These are phyloP conservation scores for Catharus minimus DNA, from an alignment of 2,113 vertebrate species.

Conservation along the genomic window DNA sequence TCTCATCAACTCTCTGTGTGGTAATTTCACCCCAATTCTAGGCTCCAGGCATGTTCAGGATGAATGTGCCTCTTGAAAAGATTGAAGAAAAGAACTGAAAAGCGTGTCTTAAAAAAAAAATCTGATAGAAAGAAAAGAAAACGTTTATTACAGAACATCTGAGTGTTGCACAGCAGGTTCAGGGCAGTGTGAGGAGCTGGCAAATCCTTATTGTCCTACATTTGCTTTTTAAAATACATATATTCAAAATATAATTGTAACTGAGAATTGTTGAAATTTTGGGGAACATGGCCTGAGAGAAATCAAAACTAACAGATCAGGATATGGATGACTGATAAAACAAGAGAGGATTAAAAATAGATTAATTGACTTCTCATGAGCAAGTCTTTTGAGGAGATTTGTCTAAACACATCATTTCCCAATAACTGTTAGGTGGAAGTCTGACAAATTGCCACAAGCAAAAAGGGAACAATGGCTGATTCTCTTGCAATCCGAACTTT, in stretches of 20 bases:
- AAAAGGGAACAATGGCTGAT: background rate
- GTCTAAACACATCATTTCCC: background rate
- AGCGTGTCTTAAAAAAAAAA: background rate
- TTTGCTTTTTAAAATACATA: background rate
- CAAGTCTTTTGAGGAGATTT: background rate
- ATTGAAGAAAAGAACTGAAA: background rate
- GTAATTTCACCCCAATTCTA: background rate
- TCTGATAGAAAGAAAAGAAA: background rate
- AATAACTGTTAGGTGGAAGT: background rate
- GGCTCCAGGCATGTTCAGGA: background rate
- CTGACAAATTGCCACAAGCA: constrained; percentile 2
- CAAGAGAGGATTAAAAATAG: background rate
- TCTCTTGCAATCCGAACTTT: background rate
- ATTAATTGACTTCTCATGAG: background rate
- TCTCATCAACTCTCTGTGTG: background rate
- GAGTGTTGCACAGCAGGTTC: background rate
- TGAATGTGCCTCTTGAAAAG: background rate
- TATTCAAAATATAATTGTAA: background rate
- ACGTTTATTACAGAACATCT: background rate
- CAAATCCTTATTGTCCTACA: background rate
- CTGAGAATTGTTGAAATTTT: background rate
- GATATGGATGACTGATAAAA: background rate
- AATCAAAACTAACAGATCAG: background rate
- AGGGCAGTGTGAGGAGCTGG: background rate
- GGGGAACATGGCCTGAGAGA: background rate